These are phyloP conservation scores for Diarsia dahlii DNA, from an alignment of 2,888 invertebrate genomes.

Conservation along the genomic window DNA sequence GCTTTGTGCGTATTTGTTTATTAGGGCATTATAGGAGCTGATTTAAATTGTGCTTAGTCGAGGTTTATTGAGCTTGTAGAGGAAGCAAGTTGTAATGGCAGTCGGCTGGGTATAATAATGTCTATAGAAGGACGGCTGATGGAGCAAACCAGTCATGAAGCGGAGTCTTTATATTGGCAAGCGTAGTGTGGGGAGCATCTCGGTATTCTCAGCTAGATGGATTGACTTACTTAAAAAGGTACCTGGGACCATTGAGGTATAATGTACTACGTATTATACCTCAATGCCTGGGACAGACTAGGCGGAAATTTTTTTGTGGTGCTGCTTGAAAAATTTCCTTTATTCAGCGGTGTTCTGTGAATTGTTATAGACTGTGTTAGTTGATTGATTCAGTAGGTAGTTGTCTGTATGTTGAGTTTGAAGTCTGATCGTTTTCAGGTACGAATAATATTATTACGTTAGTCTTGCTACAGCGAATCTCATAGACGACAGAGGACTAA, in stretches of 20 bases:
- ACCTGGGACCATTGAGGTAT: no score
- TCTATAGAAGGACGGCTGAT: not conserved
- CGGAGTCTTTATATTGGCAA: not conserved
- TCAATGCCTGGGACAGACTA: no score
- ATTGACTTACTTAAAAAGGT: no score
- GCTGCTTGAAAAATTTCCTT: not conserved
- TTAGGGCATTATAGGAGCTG: constrained; percentile 18
- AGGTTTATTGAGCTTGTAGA: constrained; percentile 13
- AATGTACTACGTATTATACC: no score
- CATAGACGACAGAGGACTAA: not conserved
- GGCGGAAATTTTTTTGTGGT: not conserved
- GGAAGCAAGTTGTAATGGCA: not conserved
- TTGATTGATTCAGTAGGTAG: no score
- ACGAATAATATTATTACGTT: not conserved
- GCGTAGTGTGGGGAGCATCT: not conserved
- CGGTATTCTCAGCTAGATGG: not conserved
- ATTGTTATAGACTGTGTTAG: not conserved
- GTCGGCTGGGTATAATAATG: not conserved
- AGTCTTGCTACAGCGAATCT: not conserved
- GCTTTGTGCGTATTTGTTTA: constrained; percentile 39
- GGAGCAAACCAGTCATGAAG: not conserved
- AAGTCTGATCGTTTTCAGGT: not conserved
- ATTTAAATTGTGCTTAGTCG: constrained; percentile 12
- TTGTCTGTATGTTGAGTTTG: constrained; percentile 2
- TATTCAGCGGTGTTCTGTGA: not conserved